Conservation (phyloP, 2,888 invertebrate genomes). For the Hedya salicella region DNA sequence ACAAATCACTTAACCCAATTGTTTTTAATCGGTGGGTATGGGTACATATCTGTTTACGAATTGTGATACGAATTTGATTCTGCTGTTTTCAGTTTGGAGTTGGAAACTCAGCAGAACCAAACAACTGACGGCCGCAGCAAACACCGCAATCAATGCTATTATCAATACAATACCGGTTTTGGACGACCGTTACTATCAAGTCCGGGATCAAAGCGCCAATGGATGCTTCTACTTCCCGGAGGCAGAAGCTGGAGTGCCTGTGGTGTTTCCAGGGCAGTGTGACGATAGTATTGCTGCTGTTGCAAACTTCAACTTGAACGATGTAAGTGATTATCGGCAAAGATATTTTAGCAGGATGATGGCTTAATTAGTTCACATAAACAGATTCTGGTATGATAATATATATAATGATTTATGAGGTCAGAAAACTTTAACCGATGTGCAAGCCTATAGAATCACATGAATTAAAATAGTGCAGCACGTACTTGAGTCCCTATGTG, state of each 20-base stretch:
- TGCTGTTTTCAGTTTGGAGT: slow-evolving; percentile 57
- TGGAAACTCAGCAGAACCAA: slow-evolving; percentile 73
- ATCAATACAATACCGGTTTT: slow-evolving; percentile 57
- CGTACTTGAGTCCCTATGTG: no score
- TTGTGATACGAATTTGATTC: no score
- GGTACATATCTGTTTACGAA: no score
- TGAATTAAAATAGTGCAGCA: no score
- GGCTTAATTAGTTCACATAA: not conserved
- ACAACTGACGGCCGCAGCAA: slow-evolving; percentile 50
- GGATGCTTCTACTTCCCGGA: slow-evolving; percentile 73
- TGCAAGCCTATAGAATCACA: no score
- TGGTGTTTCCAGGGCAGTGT: slow-evolving; percentile 68
- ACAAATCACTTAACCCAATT: no score
- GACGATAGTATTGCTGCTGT: slow-evolving; percentile 56
- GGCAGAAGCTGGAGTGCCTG: slow-evolving; percentile 58
- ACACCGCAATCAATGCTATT: slow-evolving; percentile 53
- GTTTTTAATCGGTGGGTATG: no score
- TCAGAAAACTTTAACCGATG: no score
- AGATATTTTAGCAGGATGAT: no score
- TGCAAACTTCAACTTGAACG: slow-evolving; percentile 53
- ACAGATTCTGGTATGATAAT: not conserved
- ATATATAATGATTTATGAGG: no score
- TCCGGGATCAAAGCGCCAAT: slow-evolving; percentile 57
- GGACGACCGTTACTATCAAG: slow-evolving; percentile 57
- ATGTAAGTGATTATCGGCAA: slow-evolving; percentile 49